These are phyloP conservation scores for Saccostrea echinata DNA, from an alignment of 1,140 invertebrate species.

Conservation along the genomic window DNA sequence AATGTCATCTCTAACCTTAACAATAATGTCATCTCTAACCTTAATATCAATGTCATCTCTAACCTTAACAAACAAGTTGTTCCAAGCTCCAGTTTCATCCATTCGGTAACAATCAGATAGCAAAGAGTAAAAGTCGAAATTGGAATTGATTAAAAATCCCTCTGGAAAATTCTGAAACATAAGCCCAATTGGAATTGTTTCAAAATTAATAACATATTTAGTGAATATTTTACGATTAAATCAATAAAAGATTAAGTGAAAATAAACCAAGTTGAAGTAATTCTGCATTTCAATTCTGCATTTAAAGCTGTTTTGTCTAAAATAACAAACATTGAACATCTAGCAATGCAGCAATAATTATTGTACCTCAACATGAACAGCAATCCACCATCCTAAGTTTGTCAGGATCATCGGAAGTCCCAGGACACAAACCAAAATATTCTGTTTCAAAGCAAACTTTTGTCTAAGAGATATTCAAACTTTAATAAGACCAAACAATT, in stretches of 20 bases:
- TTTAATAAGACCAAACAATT: not conserved
- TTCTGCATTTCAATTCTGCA: too few species aligned
- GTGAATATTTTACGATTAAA: too few species aligned
- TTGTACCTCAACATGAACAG: not conserved
- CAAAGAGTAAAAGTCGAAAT: not conserved
- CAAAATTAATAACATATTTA: too few species aligned
- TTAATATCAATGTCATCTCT: too few species aligned
- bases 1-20: too few species aligned
- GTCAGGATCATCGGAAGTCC: not conserved
- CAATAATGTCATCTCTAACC: too few species aligned
- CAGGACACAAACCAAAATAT: not conserved
- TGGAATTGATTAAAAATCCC: not conserved
- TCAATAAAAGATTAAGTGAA: too few species aligned
- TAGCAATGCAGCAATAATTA: too few species aligned
- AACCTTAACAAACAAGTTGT: conserved; percentile 6
- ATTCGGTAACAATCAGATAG: not conserved
- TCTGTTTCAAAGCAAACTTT: not conserved
- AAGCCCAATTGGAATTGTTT: too few species aligned
- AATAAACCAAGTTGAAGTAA: too few species aligned
- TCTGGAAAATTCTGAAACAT: not conserved
- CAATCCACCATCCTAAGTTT: not conserved
- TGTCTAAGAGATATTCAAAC: not conserved
- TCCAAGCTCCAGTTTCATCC: not conserved
- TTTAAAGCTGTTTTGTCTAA: too few species aligned
- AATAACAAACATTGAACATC: too few species aligned